Evolutionary conservation across 2,888 invertebrate genomes (phyloP).

Genomic region (Leucophora obtusa): DNA sequence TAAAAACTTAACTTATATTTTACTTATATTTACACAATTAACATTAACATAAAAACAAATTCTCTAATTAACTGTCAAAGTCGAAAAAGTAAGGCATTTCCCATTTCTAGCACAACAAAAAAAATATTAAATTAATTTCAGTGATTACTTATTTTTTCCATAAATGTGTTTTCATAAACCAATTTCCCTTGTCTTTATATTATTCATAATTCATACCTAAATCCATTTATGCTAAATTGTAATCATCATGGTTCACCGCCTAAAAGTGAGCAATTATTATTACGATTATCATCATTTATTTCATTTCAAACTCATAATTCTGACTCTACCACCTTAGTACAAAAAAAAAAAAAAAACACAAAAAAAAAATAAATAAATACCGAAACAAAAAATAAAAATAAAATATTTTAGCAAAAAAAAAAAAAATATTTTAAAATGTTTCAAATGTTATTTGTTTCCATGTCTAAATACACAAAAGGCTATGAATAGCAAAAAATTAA

Average conservation of each 20-base stretch:
- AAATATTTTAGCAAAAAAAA: conserved; percentile 7
- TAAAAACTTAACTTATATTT: too few species aligned
- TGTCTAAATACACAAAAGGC: neutral
- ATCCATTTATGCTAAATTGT: conserved; percentile 37
- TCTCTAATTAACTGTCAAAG: too few species aligned
- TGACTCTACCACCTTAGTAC: conserved; percentile 33
- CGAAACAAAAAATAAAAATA: conserved; percentile 20
- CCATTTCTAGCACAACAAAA: too few species aligned
- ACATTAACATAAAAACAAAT: too few species aligned
- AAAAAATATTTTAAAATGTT: neutral
- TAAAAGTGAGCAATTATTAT: conserved; percentile 58
- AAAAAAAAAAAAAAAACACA: conserved; percentile 3
- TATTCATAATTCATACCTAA: conserved; percentile 43
- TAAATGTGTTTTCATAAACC: too few species aligned
- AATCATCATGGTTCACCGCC: conserved; percentile 56
- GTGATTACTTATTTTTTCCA: too few species aligned
- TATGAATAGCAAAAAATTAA: conserved; percentile 6
- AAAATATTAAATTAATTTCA: too few species aligned
- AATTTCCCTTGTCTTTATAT: neutral
- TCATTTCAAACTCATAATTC: conserved; percentile 56
- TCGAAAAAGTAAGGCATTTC: too few species aligned
- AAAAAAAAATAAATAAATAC: neutral
- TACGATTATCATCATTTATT: conserved; percentile 43
- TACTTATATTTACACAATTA: too few species aligned
- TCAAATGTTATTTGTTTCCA: neutral